Base-by-base conservation (phyloP, 2,888 invertebrate species). In the Chalcis sispes region DNA sequence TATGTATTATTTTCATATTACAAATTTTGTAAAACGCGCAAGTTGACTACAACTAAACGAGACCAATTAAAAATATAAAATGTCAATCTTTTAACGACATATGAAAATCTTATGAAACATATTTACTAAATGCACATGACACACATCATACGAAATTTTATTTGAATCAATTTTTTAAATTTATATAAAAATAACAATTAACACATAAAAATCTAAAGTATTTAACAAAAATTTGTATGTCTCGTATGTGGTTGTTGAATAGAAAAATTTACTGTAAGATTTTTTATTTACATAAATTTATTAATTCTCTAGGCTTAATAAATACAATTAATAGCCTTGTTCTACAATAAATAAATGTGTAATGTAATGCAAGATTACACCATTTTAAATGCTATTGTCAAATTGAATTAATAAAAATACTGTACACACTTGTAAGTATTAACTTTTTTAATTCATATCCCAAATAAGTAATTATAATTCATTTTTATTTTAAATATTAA, bases 321-420 rank as follows among this genome's bases (percentile, higher is more conserved):
- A 42, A 8, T 18, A 0, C 29, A 46, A 48, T 15, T 50, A 27
- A 42, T 27, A 20, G 13, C 15, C 4, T 42, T 15, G 1, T 42
- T 25, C 36, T 36, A 25, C 29, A 46, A 32, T 56, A 67, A 58
- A 40, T n/a, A 20, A 29, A 46, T 46, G 67, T 46, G 29, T 42
- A 25, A 56, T 52, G 58, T 52, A 67, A 46, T 27, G 20, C 20
- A 42, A 50, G 50, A 50, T 20, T 50, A 42, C 15, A 20, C 4
- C 50, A 20, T 50, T 20, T 2, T 20, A 50, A 40, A 36, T 58
- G 56, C 58, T 46, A 56, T n/a, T 56, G 20, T 67, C 56, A 13
- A 48, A 46, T 67, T 46, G 23, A 29, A 20, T 10, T 67, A 67
- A 67, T 67, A 67, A 56, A 67, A 46, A 15, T 46, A 46, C 56